Conservation (phyloP, 1,140 invertebrate genomes). For the Drosophila gunungcola region DNA sequence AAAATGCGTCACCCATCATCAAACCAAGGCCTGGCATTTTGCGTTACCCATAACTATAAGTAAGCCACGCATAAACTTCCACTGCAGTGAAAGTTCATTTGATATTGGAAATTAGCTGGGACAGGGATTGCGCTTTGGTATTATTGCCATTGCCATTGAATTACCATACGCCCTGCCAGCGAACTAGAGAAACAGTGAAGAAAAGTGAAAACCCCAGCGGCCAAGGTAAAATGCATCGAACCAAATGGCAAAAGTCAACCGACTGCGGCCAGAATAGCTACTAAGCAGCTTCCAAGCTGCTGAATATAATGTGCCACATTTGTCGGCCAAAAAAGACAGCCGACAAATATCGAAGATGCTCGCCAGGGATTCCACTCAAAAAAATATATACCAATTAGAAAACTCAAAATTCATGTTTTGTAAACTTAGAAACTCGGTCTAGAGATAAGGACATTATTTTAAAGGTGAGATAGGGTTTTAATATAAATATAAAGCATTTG, state of each 20-base stretch:
- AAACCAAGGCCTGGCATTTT: constrained; percentile 26
- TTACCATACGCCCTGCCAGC: constrained; percentile 38
- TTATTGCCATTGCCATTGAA: constrained; percentile 17
- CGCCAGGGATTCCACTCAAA: constrained; percentile 24
- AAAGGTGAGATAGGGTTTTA: too few species aligned
- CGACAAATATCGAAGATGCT: constrained; percentile 47
- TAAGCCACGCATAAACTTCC: constrained; percentile 66
- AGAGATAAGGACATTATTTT: too few species aligned
- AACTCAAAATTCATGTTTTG: too few species aligned
- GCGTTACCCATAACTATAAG: constrained; percentile 36
- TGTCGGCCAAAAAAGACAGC: constrained; percentile 37
- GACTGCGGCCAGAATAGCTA: constrained; percentile 21
- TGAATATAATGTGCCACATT: constrained; percentile 59
- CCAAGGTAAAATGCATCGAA: constrained; percentile 9
- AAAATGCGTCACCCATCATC: constrained; percentile 74
- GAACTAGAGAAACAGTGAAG: not conserved
- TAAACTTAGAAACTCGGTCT: too few species aligned
- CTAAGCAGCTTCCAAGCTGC: constrained; percentile 25
- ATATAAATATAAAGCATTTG: too few species aligned
- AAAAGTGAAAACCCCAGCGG: constrained; percentile 63
- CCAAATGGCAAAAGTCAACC: constrained; percentile 20
- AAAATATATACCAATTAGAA: not conserved
- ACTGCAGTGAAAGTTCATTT: constrained; percentile 76
- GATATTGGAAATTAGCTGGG: constrained; percentile 50
- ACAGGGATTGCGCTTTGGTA: constrained; percentile 35